Evolutionary conservation across 2,888 invertebrate species (phyloP).

Genomic region (Diabrotica balteata): DNA sequence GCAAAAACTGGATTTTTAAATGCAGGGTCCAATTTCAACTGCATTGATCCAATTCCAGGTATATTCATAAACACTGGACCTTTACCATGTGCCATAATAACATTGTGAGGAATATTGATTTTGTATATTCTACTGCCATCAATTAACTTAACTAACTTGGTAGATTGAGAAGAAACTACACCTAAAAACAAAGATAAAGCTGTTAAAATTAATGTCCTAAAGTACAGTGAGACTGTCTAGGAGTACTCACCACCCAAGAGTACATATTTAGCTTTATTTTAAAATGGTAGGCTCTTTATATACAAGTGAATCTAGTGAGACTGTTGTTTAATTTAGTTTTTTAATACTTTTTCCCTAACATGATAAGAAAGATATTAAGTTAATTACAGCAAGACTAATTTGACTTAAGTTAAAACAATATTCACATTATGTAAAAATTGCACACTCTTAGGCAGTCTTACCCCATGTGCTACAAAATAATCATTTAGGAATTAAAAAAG

Average conservation of each 20-base stretch:
- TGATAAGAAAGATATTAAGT: no score
- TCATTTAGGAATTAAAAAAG: neutral
- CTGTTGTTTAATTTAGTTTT: no score
- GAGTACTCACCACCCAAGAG: neutral
- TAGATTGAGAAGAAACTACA: neutral
- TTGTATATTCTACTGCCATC: constrained; percentile 33
- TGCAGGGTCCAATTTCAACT: constrained; percentile 36
- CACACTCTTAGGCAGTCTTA: no score
- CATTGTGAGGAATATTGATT: constrained; percentile 40
- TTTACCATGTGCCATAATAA: constrained; percentile 32
- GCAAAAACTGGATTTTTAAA: neutral
- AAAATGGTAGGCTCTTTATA: no score
- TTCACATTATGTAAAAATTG: no score
- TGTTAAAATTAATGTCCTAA: neutral
- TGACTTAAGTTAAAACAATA: no score
- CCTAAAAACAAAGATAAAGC: neutral
- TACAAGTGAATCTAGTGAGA: no score
- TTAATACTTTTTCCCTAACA: no score
- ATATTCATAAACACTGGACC: constrained; percentile 39
- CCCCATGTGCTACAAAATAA: no score
- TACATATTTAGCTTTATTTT: neutral
- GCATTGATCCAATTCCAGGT: constrained; percentile 39
- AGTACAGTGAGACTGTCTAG: neutral
- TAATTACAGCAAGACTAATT: no score
- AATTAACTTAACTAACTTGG: constrained; percentile 32